Evolutionary conservation across 2,888 invertebrate genomes (phyloP).

Genomic region (Metacarcinus magister): DNA sequence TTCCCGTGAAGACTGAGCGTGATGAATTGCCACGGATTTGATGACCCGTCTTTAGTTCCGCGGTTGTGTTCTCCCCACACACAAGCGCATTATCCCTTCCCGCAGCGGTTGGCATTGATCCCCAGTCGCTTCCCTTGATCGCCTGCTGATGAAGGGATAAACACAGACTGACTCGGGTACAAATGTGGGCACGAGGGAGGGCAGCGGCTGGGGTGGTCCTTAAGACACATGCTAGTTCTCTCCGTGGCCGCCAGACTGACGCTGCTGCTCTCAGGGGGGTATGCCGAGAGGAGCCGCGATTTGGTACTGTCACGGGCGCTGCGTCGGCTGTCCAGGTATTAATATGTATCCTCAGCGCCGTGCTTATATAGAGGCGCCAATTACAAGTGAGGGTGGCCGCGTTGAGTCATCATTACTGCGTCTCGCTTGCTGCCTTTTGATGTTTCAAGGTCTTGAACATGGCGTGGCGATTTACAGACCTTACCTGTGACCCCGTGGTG

Average conservation of each 20-base stretch:
- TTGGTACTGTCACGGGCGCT: not conserved
- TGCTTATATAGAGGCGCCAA: not conserved
- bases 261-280: not conserved
- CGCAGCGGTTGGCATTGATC: not conserved
- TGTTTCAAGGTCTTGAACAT: not conserved
- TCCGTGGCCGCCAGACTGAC: not conserved
- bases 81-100: not conserved
- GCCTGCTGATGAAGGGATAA: conserved; percentile 1
- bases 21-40: not conserved
- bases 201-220: not conserved
- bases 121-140: not conserved
- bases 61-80: not conserved
- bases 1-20: not conserved
- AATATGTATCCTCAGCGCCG: not conserved
- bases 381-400: conserved; percentile 10
- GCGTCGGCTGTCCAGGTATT: not conserved
- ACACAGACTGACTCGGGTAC: conserved; percentile 34
- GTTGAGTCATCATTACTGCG: conserved; percentile 46
- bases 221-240: not conserved
- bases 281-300: not conserved
- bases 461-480: not conserved
- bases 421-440: not conserved
- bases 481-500: not conserved
- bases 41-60: not conserved
- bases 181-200: not conserved